Evolutionary conservation across 2,888 invertebrate species (phyloP).

Genomic region (Leptura quadrifasciata): DNA sequence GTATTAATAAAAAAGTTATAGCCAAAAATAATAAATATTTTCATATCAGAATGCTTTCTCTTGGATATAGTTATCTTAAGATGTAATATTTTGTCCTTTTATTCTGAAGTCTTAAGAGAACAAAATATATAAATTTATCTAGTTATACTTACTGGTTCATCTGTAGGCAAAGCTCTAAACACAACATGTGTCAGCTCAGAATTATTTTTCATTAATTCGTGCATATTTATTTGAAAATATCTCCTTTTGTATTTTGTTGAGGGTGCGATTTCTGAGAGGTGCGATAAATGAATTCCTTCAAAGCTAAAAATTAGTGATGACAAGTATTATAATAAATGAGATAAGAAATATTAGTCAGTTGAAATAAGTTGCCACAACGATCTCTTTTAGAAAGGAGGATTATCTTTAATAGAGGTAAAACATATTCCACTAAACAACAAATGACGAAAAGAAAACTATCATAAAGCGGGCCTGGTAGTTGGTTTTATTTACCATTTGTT

Average conservation of each 20-base stretch:
- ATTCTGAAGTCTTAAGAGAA: background rate
- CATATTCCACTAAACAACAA: too few relatives aligned
- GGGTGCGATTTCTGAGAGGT: conserved; percentile 76
- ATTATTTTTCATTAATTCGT: conserved; percentile 76
- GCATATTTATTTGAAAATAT: conserved; percentile 77
- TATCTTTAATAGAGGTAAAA: too few relatives aligned
- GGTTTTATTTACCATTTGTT: too few relatives aligned
- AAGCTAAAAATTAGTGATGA: conserved; percentile 70
- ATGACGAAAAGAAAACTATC: too few relatives aligned
- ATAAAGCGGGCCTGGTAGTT: too few relatives aligned
- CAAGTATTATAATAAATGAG: background rate
- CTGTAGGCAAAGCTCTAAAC: conserved; percentile 80
- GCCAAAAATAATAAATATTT: too few relatives aligned
- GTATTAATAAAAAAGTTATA: too few relatives aligned
- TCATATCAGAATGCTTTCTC: too few relatives aligned
- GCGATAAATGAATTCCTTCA: conserved; percentile 78
- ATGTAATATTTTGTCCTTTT: background rate
- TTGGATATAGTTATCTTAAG: too few relatives aligned
- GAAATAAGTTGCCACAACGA: too few relatives aligned
- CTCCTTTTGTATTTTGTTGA: conserved; percentile 74
- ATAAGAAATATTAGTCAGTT: background rate
- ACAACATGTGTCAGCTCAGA: conserved; percentile 81
- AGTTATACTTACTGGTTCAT: conserved; percentile 76
- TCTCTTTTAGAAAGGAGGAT: too few relatives aligned
- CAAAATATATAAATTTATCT: background rate